Evolutionary conservation across 2,888 invertebrate genomes (phyloP), one percentile per base, ranked within the genome.

Genomic region (Erebia ligea): DNA sequence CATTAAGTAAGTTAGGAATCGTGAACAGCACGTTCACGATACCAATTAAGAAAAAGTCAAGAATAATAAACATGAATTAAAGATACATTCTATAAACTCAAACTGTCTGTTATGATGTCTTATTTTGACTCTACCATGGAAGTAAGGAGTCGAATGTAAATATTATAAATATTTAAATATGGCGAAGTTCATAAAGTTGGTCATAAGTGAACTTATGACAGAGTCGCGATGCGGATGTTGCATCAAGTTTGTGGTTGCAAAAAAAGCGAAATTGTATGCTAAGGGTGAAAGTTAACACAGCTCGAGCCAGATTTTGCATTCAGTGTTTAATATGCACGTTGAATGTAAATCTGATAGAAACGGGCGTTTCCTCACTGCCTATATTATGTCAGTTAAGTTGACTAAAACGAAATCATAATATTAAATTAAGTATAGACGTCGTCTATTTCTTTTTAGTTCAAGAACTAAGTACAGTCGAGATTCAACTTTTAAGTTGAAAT

Each of bases 221-320:
- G 19, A 61, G 45, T 11, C 34, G 15, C 42, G 19, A 21, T 42
- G 19, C 45, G 45, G 45, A 45, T 17, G 62, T 62, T 62, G 45
- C 62, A 62, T 45, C 61, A 45, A 61, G 45, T 19, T 42, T 19
- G 11, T 57, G 13, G 25, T 57, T 57, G 56, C 42, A 42, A 62
- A 62, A 62, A 62, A 48, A 62, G 45, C 45, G 62, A 62, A 62
- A 48, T 48, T 62, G 13, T 21, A 21, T 21, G 19, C 19, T n/a
- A 62, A 62, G 48, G 19, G 62, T 48, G 45, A 62, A 48, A 62
- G 62, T 62, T 62, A 21, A 48, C 45, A 11, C 19, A 48, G 45
- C 6, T 42, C 45, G 48, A 21, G 59, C 40, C n/a, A 17, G 10
- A 59, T 59, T 59, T 62, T 48, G 21, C 21, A 62, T 45, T 62